Percentiles rank a stretch among this genome's conserved stretches.
phyloP scores from a whole-genome alignment of 2,888 invertebrate species.

The Xanthorhoe spadicearia region DNA sequence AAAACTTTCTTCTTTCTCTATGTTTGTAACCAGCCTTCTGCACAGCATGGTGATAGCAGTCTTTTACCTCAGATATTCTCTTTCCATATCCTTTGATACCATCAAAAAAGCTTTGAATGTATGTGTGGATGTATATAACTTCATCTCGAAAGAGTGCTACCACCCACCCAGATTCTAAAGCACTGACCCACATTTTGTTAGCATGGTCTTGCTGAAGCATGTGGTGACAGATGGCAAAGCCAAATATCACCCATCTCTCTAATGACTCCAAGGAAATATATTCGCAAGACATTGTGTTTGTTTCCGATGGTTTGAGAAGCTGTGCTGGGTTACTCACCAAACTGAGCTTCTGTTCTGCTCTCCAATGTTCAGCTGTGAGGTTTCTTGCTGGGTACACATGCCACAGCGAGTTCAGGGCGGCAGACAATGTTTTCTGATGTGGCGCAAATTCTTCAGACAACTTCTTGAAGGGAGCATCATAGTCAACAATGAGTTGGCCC shows the following conservation, averaged over 20 bases:
- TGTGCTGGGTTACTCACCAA: constrained; percentile 97
- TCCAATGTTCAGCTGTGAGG: constrained; percentile 96
- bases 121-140: constrained; percentile 97
- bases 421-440: constrained; percentile 93
- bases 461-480: constrained; percentile 97
- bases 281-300: constrained; percentile 99
- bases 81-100: constrained; percentile 97
- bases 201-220: constrained; percentile 93
- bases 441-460: constrained; percentile 98
- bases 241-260: constrained; percentile 99
- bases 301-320: constrained; percentile 96
- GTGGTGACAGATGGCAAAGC: constrained; percentile 95
- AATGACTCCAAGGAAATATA: constrained; percentile 97
- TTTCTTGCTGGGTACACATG: constrained; percentile 95
- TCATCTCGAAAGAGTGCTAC: constrained; percentile 98
- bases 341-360: constrained; percentile 96
- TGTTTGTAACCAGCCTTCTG: constrained; percentile 96
- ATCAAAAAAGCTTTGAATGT: constrained; percentile 96
- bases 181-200: constrained; percentile 95
- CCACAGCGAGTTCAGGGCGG: constrained; percentile 94
- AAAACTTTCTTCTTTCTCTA: constrained; percentile 97
- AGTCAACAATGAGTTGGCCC: constrained; percentile 99
- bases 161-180: constrained; percentile 97
- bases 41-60: constrained; percentile 95
- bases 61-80: constrained; percentile 97